Conservation (phyloP, 2,797 vertebrate genomes). For the Pseudochromis fuscus region DNA sequence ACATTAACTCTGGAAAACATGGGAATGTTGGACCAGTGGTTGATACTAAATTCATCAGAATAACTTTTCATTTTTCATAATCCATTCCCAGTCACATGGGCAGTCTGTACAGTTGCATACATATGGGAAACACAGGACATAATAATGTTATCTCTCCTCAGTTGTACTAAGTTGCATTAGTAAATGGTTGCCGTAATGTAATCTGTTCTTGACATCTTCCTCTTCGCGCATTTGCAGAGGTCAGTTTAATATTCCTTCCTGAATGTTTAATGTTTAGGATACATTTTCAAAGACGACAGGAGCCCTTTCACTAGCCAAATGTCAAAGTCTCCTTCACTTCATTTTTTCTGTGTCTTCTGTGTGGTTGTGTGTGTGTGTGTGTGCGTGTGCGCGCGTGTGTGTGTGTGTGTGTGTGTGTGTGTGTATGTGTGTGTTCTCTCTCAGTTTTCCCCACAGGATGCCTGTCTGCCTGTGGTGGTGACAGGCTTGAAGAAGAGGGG, state of each 20-base stretch:
- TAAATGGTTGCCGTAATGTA: slow-evolving; percentile 53
- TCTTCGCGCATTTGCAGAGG: slow-evolving; percentile 62
- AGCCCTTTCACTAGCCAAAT: slow-evolving; percentile 65
- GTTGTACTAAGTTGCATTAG: slow-evolving; percentile 45
- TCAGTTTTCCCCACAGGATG: slow-evolving; percentile 63
- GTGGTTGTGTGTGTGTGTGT: slow-evolving; percentile 28
- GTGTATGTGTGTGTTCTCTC: slow-evolving; percentile 29
- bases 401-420: slow-evolving; percentile 27
- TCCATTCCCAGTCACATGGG: slow-evolving; percentile 14
- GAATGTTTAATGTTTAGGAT: slow-evolving; percentile 69
- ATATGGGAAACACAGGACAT: slow-evolving; percentile 43
- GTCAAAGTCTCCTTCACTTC: slow-evolving; percentile 69
- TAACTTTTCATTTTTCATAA: slow-evolving; percentile 25
- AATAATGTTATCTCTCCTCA: slow-evolving; percentile 40
- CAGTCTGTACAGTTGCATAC: slow-evolving; percentile 25
- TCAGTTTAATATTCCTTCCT: slow-evolving; percentile 65
- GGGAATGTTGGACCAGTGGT: not conserved
- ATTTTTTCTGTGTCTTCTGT: slow-evolving; percentile 44
- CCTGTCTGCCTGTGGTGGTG: slow-evolving; percentile 67
- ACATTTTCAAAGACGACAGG: slow-evolving; percentile 55
- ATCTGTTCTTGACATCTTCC: slow-evolving; percentile 66
- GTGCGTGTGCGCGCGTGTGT: slow-evolving; percentile 36
- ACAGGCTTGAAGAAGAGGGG: slow-evolving; percentile 63
- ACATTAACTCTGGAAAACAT: not conserved
- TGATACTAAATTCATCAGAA: slow-evolving; percentile 15